Evolutionary conservation across 30 jellyfish, hydroid and myxozoan genomes (phyloP), one percentile per base, ranked within the genome.

Genomic region (Pseudorhiza aurosa): DNA sequence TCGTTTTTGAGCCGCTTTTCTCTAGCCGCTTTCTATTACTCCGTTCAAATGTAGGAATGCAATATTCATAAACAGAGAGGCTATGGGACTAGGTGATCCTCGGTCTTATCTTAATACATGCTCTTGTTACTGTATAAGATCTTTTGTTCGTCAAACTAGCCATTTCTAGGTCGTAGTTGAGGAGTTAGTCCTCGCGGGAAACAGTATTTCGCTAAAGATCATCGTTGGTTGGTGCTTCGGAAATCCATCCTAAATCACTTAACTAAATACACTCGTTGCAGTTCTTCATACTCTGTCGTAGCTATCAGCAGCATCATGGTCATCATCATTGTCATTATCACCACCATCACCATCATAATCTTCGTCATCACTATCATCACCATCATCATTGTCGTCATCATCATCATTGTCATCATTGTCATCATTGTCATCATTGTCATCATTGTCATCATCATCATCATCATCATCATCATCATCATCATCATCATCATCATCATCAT

Each of bases 11-110:
- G 46, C 53, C 75, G 2, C 45, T 37, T 60, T 60, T 1, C 77
- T 10, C 1, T 1, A 21, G 77, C 77, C 77, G 77, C 77, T 33
- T 33, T 64, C 77, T 64, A 31, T 64, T 15, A 35, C 30, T 1
- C 11, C 24, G 67, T 19, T 53, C 67, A 53, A 53, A 53, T 53
- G 36, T 5, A n/a, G 67, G 67, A 53, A 53, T 53, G 67, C 24
- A 6, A n/a, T 2, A 53, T 53, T 1, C 17, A 33, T 15, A 53
- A 22, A 53, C 24, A 53, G 2, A 53, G 3, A 53, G 10, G 50
- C 10, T 39, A 7, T 7, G 12, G 12, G 50, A 39, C n/a, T n/a
- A n/a, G n/a, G n/a, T n/a, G n/a, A n/a, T n/a, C n/a, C n/a, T n/a
- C n/a, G n/a, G n/a, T n/a, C n/a, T n/a, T n/a, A n/a, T n/a, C n/a